These are phyloP conservation scores for Stenodema calcarata DNA, from an alignment of 2,888 invertebrate species.

Conservation along the genomic window DNA sequence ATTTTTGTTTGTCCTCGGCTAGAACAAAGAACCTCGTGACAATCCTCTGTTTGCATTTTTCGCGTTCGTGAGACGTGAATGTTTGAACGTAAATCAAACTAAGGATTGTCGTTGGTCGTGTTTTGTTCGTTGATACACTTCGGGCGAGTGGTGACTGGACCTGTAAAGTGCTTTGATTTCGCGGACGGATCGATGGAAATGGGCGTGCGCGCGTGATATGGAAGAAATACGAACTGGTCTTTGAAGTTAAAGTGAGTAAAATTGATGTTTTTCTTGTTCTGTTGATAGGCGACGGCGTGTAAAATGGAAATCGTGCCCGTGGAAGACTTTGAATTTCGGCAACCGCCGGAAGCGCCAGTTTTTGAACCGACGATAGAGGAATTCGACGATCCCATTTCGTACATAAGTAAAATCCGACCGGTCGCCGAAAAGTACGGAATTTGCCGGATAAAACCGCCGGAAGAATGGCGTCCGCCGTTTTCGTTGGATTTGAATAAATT, in stretches of 20 bases:
- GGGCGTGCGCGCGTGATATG: not conserved
- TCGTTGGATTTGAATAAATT: slow-evolving; percentile 96
- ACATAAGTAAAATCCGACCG: slow-evolving; percentile 95
- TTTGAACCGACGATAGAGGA: slow-evolving; percentile 95
- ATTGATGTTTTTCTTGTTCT: not conserved
- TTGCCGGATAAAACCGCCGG: slow-evolving; percentile 96
- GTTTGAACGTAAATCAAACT: not conserved
- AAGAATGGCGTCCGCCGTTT: slow-evolving; percentile 93
- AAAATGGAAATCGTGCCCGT: not conserved
- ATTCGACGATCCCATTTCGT: slow-evolving; percentile 93
- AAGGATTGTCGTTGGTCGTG: not conserved
- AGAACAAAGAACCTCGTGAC: not conserved
- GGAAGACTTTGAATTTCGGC: slow-evolving; percentile 25
- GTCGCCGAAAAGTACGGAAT: slow-evolving; percentile 96
- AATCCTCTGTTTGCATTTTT: not conserved
- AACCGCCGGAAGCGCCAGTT: slow-evolving; percentile 92
- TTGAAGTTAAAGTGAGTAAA: not conserved
- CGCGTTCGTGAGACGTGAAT: not conserved
- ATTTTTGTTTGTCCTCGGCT: too few relatives aligned
- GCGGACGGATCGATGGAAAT: not conserved
- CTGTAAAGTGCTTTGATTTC: not conserved
- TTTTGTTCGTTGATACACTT: not conserved
- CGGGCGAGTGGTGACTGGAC: not conserved
- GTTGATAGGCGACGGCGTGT: too few relatives aligned
- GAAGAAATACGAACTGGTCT: not conserved